Percentiles rank a stretch among this genome's conserved stretches.
These are phyloP conservation scores for Felis chaus DNA, from an alignment of 2,113 vertebrate genomes.

Conservation along the genomic window DNA sequence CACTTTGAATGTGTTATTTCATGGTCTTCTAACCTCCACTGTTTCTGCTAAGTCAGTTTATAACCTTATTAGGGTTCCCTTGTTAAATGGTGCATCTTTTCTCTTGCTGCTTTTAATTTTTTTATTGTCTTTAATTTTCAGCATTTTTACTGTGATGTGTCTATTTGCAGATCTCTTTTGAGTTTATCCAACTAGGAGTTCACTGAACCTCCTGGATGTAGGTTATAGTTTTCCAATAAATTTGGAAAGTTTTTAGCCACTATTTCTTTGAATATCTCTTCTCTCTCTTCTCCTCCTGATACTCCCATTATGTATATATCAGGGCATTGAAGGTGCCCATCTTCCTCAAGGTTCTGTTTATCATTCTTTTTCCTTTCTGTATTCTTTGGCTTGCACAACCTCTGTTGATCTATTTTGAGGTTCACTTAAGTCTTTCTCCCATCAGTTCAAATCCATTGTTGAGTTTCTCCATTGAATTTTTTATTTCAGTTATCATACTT, in stretches of 20 bases:
- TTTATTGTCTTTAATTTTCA: not conserved
- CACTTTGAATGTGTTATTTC: not conserved
- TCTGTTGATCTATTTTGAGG: not conserved
- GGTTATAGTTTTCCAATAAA: not conserved
- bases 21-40: not conserved
- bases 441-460: not conserved
- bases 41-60: not conserved
- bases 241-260: not conserved
- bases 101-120: not conserved
- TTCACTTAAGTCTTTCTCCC: not conserved
- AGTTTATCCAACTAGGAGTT: not conserved
- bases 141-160: not conserved
- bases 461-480: not conserved
- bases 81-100: not conserved
- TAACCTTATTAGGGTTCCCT: not conserved
- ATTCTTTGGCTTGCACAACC: not conserved
- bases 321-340: not conserved
- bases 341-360: not conserved
- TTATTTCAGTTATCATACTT: not conserved
- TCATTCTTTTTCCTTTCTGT: not conserved
- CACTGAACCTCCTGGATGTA: not conserved
- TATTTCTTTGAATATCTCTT: not conserved
- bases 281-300: not conserved
- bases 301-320: not conserved
- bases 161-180: not conserved